Percentiles rank a stretch among this genome's conserved stretches.
phyloP scores from a whole-genome alignment of 2,797 vertebrate genomes.

The Stomatorhinus walkeri region DNA sequence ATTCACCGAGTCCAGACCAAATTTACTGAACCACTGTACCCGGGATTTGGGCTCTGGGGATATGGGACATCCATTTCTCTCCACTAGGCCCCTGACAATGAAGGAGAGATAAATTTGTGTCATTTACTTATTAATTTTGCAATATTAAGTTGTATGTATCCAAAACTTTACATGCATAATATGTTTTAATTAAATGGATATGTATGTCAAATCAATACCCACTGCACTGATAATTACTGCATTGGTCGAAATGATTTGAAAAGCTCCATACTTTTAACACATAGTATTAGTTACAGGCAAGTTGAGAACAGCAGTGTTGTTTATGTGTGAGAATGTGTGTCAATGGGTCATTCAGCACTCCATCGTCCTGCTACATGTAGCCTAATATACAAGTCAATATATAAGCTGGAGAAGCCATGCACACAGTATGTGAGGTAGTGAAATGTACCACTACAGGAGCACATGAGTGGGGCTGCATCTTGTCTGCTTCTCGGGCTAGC shows the following conservation, averaged over 20 bases:
- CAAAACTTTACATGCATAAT: not conserved
- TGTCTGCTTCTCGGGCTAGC: not conserved
- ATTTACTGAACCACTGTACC: slow-evolving; percentile 64
- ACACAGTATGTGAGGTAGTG: not conserved
- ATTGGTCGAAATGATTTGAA: not conserved
- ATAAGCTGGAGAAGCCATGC: not conserved
- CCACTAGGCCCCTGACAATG: slow-evolving; percentile 16
- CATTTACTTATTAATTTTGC: not conserved
- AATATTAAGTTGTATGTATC: not conserved
- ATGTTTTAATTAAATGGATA: not conserved
- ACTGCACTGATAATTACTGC: not conserved
- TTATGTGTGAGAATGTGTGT: not conserved
- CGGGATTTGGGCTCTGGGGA: slow-evolving; percentile 71
- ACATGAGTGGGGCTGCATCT: not conserved
- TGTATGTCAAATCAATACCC: not conserved
- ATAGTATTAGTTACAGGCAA: not conserved
- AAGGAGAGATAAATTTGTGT: not conserved
- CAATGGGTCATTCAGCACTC: not conserved
- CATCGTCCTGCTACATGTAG: not conserved
- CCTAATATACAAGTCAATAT: not conserved
- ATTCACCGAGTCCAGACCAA: slow-evolving; percentile 57
- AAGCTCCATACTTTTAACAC: not conserved
- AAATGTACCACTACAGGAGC: not conserved
- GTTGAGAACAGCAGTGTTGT: not conserved
- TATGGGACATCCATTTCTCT: slow-evolving; percentile 53